Percentiles rank a stretch among this genome's conserved stretches.
Conservation (phyloP, 1,140 invertebrate species). For the Temnothorax nylanderi region DNA sequence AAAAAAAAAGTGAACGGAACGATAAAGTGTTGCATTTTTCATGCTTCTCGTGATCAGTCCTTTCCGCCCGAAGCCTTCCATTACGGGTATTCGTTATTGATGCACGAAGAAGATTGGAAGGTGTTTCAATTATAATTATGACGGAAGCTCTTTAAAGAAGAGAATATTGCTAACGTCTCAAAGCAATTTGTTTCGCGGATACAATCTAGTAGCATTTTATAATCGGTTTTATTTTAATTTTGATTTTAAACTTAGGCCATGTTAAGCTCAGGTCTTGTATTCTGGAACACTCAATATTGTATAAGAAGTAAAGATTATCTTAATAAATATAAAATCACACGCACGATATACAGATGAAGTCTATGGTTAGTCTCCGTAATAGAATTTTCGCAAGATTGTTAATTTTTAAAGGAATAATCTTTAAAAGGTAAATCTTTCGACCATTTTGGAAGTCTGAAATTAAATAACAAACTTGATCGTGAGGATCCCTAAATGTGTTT, state of each 20-base stretch:
- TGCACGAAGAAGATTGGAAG: slow-evolving; percentile 12
- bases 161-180: background rate
- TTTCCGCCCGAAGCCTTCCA: background rate
- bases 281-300: background rate
- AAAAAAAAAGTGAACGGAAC: background rate
- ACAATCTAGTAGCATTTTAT: background rate
- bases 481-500: no score
- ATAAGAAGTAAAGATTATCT: background rate
- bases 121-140: slow-evolving; percentile 13
- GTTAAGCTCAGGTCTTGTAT: no score
- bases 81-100: slow-evolving; percentile 35
- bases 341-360: background rate
- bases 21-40: slow-evolving; percentile 33
- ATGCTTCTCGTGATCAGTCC: slow-evolving; percentile 16
- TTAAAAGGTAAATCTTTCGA: background rate
- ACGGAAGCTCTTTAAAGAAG: background rate
- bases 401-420: background rate
- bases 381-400: background rate
- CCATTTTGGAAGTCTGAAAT: background rate
- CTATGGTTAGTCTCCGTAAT: background rate
- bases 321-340: background rate
- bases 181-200: background rate
- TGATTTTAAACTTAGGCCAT: background rate
- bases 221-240: background rate
- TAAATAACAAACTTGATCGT: no score